A percentile compares a stretch with the other conserved stretches of the same genome.
Evolutionary conservation across 2,888 invertebrate species (phyloP).

Genomic region (Drosophila mimica): DNA sequence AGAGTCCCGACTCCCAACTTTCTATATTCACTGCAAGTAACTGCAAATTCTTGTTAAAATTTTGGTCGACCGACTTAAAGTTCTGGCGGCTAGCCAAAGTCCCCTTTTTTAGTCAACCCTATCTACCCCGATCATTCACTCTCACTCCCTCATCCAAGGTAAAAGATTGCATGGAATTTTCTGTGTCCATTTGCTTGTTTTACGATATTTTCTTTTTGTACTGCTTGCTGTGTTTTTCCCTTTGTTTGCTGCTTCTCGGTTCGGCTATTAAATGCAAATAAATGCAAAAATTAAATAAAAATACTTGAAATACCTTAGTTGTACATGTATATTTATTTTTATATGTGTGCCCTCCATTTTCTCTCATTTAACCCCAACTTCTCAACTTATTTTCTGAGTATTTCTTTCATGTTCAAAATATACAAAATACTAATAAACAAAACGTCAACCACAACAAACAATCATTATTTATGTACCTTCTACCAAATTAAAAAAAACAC

Average conservation of each 20-base stretch:
- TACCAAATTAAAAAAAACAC: conserved; percentile 49
- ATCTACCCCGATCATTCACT: background rate
- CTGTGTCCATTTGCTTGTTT: conserved; percentile 45
- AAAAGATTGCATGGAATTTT: conserved; percentile 63
- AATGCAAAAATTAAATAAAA: conserved; percentile 72
- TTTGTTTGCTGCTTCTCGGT: conserved; percentile 35
- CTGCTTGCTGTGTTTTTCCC: conserved; percentile 14
- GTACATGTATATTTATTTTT: conserved; percentile 44
- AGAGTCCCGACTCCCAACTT: background rate
- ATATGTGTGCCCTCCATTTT: conserved; percentile 40
- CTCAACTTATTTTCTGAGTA: conserved; percentile 58
- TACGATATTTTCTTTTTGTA: conserved; percentile 36
- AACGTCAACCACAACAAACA: conserved; percentile 50
- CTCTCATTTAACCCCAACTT: conserved; percentile 27
- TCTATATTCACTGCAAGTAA: conserved; percentile 45
- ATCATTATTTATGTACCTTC: conserved; percentile 60
- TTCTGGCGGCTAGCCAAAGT: conserved; percentile 30
- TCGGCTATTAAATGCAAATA: conserved; percentile 64
- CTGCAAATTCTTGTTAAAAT: conserved; percentile 23
- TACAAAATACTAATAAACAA: conserved; percentile 55
- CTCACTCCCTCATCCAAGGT: conserved; percentile 9
- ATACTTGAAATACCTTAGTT: conserved; percentile 63
- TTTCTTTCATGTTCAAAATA: conserved; percentile 65
- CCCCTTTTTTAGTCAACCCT: conserved; percentile 7
- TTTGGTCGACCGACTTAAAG: conserved; percentile 28